Base-by-base conservation (phyloP, 2,888 invertebrate species). In the Exephanes ischioxanthus region DNA sequence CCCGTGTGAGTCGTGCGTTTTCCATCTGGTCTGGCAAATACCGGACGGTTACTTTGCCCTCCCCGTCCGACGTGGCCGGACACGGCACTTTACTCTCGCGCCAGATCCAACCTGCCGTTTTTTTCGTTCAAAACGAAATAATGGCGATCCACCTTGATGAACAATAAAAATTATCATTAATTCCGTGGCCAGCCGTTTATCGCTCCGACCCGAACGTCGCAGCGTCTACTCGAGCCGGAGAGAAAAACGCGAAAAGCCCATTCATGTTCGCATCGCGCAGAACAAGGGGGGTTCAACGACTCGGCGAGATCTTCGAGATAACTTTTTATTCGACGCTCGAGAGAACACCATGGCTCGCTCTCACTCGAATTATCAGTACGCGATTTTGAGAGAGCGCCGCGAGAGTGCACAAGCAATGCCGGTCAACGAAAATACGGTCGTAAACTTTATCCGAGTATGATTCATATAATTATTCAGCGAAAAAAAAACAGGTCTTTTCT, bases 21-120 rank as follows among this genome's bases (percentile, higher is more conserved):
- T 89, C 89, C 92, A 92, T 90, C 89, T 91, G 91, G 86, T 71
- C 37, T 63, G 63, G 68, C 63, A 79, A 83, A 76, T 33, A 67
- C 33, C 66, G 51, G 33, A 51, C 22, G 33, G 22, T 51, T 67
- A 66, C 75, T 30, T 79, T 72, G 75, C 77, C 80, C 30, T 58
- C 9, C 48, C 68, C 61, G 67, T 75, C 86, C 72, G 78, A 58
- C 67, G 75, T 3, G 72, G 30, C 33, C 63, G 30, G 30, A 63
- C 30, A 33, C 58, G 26, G 58, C 22, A 4, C 22, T 58, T 26
- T 2, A 4, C 16, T 48, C 3, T 16, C 45, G 14, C 45, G 4
- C 16, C 45, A 5, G 45, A 16, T 48, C 45, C 45, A 16, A 48
- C 3, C 45, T 1, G 45, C 45, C 14, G 45, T 48, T 48, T 48